Percentiles rank a stretch among this genome's conserved stretches.
Conservation (phyloP, 2,113 vertebrate species). For the Pavo muticus region DNA sequence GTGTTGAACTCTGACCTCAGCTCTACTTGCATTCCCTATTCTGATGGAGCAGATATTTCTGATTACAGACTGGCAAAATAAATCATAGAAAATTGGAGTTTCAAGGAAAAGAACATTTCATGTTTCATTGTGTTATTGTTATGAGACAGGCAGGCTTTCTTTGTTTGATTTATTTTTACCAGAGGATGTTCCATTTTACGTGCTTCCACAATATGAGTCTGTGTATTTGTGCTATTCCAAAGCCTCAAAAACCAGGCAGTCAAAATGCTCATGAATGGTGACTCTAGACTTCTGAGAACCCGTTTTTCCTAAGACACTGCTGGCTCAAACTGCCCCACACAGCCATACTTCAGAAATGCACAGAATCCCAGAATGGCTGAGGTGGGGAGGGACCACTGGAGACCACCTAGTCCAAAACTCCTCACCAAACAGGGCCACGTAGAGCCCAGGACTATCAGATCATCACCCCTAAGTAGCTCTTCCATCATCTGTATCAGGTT, state of each 20-base stretch:
- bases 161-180: slow-evolving; percentile 42
- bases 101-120: slow-evolving; percentile 38
- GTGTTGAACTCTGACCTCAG: slow-evolving; percentile 15
- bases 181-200: slow-evolving; percentile 25
- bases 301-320: slow-evolving; percentile 46
- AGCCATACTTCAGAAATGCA: not conserved
- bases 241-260: slow-evolving; percentile 36
- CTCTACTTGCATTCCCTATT: slow-evolving; percentile 18
- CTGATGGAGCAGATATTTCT: slow-evolving; percentile 37
- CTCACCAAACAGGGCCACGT: not conserved
- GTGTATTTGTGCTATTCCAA: not conserved
- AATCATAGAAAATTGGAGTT: slow-evolving; percentile 50
- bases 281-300: slow-evolving; percentile 45
- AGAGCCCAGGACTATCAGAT: not conserved
- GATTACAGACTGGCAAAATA: slow-evolving; percentile 30
- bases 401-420: not conserved
- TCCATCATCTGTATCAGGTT: not conserved
- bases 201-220: not conserved
- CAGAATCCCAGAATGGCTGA: not conserved
- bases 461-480: not conserved
- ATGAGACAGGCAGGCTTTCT: not conserved
- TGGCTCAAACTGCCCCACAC: not conserved
- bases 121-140: not conserved
- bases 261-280: slow-evolving; percentile 18
- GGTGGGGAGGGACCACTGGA: not conserved